Evolutionary conservation across 2,888 invertebrate species (phyloP), one percentile per base, ranked within the genome.

Genomic region (Tachina grossa): DNA sequence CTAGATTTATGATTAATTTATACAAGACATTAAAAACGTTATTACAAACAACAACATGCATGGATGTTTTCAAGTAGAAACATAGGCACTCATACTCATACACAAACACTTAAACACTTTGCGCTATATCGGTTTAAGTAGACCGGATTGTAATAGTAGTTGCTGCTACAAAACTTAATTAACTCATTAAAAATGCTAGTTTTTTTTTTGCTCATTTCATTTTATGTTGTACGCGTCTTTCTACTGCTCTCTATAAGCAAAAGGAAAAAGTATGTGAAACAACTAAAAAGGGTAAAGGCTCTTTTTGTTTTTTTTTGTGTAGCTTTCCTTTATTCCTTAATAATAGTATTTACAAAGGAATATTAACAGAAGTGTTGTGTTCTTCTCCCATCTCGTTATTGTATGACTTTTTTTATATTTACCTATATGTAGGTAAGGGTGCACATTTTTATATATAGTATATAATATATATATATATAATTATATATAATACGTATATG

Each of bases 91-190:
- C 19, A 57, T 16, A 51, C 43, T 39, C 16, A 9, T 16, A 16
- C n/a, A 59, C 49, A 78, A 47, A 47, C 31, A 49, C 68, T 51
- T 4, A 43, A 69, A 53, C 45, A 72, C 19, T 45, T 61, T 39
- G 49, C 11, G 14, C 61, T 14, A 51, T 55, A 65, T 69, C 61
- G 57, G 57, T 57, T 75, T 75, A 66, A 66, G 39, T 83, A 78
- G 51, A 66, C 71, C 55, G 65, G 53, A 57, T 66, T 77, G 59
- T 68, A 63, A 49, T 63, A 82, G 65, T 57, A 69, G 80, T 66
- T 82, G 87, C 75, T 87, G 82, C 81, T 88, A 88, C 88, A 89
- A 90, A 91, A 90, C 90, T 91, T 90, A 91, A 91, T 91, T 91
- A 91, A 91, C 91, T 91, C 90, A 91, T 91, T 91, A 91, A 89